Base-by-base conservation (phyloP, 2,888 invertebrate genomes). In the Leptopilina syphax region DNA sequence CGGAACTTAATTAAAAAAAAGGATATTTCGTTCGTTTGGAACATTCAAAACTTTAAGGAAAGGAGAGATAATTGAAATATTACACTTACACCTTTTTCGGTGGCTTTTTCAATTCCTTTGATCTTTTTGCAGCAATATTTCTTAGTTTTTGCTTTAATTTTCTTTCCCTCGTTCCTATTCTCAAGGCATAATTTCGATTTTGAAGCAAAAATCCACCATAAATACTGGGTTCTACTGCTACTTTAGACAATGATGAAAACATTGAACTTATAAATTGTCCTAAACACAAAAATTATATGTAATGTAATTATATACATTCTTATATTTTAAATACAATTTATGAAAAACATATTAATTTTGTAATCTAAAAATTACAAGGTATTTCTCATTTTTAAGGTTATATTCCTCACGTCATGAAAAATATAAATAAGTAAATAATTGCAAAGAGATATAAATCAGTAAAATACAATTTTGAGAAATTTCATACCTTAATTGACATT, bases 131-230 rank as follows among this genome's bases (percentile, higher is more conserved):
- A 47, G 96, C 95, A n/a, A 73, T 57, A 4, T 73, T 73, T 57
- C 6, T 73, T 10, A n/a, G 4, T 92, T 96, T 96, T 79, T 96
- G 96, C 77, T 94, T 94, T 50, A 95, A 95, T 86, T 95, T 95
- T 76, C 96, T 95, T 76, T 96, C 96, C 84, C 97, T 94, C 3
- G 97, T 97, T 77, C 97, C 96, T 92, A 96, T 97, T 83, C 97
- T 94, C 0, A 97, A 97, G 5, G 97, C 96, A 92, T 95, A 96
- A 84, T 93, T 86, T 76, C 92, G 87, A 13, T 84, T 82, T 85
- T 90, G 91, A 13, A 80, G 73, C 7, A 82, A 57, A 54, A 44
- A 80, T 80, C 81, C 82, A 10, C 34, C 2, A 34, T 73, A 10
- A 73, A 73, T 27, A 41, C 27, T 57, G 5, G 57, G 57, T 34